Evolutionary conservation across 2,797 vertebrate species (phyloP).

Genomic region (Threskiornis aethiopicus): DNA sequence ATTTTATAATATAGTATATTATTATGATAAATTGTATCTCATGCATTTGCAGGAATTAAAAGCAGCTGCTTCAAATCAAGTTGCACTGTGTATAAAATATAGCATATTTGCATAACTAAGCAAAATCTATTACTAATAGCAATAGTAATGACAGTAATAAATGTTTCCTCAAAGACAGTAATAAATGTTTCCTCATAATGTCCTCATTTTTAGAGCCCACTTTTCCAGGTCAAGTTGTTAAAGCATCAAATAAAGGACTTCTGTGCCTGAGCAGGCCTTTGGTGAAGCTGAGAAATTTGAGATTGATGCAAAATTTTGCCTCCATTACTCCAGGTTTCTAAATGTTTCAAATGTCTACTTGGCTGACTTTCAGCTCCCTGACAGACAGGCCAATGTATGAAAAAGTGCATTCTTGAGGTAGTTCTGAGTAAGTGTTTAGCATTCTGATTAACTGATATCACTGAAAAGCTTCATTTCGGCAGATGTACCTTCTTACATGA

Average conservation of each 20-base stretch:
- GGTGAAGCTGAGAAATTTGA: background rate
- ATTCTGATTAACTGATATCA: background rate
- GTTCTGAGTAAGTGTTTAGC: background rate
- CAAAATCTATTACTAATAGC: background rate
- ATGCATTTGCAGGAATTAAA: background rate
- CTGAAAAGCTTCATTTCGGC: background rate
- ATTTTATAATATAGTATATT: background rate
- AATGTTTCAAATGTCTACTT: background rate
- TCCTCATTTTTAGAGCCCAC: background rate
- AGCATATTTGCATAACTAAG: background rate
- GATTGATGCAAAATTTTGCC: background rate
- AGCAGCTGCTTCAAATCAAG: background rate
- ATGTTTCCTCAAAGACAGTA: background rate
- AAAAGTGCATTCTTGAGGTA: background rate
- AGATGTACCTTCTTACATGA: background rate
- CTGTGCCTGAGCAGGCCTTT: background rate
- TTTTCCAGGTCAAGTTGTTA: background rate
- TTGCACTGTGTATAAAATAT: background rate
- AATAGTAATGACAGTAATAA: background rate
- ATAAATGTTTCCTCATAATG: background rate
- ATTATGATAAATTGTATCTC: background rate
- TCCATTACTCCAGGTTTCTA: background rate
- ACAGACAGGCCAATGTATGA: background rate
- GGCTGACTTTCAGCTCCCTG: background rate
- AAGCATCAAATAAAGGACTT: background rate